phyloP scores from a whole-genome alignment of 2,113 vertebrate genomes.

The Oncorhynchus gorbuscha region DNA sequence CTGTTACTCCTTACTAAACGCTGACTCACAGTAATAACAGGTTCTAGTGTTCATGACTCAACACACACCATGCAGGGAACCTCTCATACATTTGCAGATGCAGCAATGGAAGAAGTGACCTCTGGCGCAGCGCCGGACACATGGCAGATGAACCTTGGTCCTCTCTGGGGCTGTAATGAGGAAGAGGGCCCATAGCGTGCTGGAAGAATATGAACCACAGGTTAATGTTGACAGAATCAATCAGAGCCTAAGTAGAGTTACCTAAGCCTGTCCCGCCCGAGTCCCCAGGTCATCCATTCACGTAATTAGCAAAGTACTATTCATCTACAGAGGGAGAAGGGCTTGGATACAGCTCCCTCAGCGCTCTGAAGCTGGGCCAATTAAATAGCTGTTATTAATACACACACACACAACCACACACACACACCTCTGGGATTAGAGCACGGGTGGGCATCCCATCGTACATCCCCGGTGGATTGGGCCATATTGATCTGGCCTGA shows the following conservation, averaged over 20 bases:
- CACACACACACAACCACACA: background rate
- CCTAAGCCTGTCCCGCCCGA: conserved; percentile 37
- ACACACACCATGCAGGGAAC: background rate
- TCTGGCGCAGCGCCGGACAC: background rate
- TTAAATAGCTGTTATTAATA: conserved; percentile 45
- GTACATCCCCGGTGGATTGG: background rate
- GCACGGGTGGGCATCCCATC: conserved; percentile 9
- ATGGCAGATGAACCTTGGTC: conserved; percentile 22
- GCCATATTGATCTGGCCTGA: conserved; percentile 55
- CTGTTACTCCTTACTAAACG: background rate
- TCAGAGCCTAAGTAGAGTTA: conserved; percentile 48
- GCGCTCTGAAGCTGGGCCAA: conserved; percentile 41
- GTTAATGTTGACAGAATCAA: conserved; percentile 55
- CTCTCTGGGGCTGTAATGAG: conserved; percentile 35
- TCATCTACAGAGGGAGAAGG: conserved; percentile 35
- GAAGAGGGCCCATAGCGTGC: conserved; percentile 12
- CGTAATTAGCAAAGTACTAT: conserved; percentile 56
- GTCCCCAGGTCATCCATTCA: conserved; percentile 47
- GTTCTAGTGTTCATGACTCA: background rate
- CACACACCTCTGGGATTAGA: background rate
- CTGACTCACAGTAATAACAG: conserved; percentile 2
- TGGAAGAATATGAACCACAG: conserved; percentile 31
- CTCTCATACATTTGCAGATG: background rate
- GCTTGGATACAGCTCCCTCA: conserved; percentile 20
- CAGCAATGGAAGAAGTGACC: conserved; percentile 10